Evolutionary conservation across 30 jellyfish, hydroid and myxozoan genomes (phyloP).

Genomic region (Hydractinia symbiolongicarpus): DNA sequence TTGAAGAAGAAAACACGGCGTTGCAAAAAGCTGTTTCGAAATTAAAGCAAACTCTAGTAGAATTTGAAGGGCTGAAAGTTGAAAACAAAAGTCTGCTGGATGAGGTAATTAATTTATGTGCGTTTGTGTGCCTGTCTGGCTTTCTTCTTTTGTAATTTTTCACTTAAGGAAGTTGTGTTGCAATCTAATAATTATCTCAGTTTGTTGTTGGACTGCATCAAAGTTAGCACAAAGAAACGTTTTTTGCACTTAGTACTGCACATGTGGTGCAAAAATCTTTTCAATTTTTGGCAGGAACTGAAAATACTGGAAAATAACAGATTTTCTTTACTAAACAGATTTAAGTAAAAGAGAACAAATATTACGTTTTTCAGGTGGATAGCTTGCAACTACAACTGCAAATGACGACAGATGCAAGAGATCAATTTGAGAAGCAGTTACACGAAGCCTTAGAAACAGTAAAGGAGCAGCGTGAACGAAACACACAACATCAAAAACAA

Average conservation of each 20-base stretch:
- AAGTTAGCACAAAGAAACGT: neutral
- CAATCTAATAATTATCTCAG: too few relatives aligned
- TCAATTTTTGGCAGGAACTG: neutral
- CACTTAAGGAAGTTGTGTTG: too few relatives aligned
- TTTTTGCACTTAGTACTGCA: neutral
- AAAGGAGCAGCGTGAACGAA: constrained; percentile 77
- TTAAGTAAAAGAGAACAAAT: neutral
- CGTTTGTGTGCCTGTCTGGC: too few relatives aligned
- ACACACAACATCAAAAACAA: constrained; percentile 65
- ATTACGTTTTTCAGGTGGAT: constrained; percentile 27
- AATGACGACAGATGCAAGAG: constrained; percentile 68
- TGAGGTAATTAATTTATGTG: constrained; percentile 31
- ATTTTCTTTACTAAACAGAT: neutral
- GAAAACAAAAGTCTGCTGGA: constrained; percentile 83
- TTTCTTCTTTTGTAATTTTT: too few relatives aligned
- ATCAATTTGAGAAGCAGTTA: constrained; percentile 78
- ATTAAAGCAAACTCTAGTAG: constrained; percentile 75
- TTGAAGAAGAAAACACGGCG: constrained; percentile 82
- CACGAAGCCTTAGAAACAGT: constrained; percentile 87
- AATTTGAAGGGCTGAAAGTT: constrained; percentile 89
- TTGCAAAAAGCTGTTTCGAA: constrained; percentile 68
- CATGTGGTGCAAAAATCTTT: neutral
- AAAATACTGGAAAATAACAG: neutral
- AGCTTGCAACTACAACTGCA: constrained; percentile 82
- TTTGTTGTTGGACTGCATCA: too few relatives aligned